These are phyloP conservation scores for Danaus chrysippus DNA, from an alignment of 2,888 invertebrate genomes.

Conservation along the genomic window DNA sequence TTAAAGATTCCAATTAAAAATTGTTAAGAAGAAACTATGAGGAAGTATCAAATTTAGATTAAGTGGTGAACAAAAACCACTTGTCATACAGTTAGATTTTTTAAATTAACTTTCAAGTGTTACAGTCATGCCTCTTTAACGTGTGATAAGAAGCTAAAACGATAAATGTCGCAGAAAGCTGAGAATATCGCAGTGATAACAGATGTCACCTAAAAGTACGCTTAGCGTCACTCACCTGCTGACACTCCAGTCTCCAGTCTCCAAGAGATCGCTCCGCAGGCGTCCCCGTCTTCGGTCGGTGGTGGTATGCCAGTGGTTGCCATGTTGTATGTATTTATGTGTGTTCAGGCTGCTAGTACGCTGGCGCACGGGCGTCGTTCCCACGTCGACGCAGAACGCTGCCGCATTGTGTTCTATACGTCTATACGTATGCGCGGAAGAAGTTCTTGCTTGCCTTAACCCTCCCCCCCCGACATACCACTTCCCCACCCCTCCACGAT, in stretches of 20 bases:
- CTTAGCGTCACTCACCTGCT: conserved; percentile 63
- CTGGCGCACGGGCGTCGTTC: conserved; percentile 56
- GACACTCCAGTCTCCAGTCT: no score
- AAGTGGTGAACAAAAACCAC: no score
- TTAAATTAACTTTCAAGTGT: neutral
- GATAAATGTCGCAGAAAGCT: conserved; percentile 42
- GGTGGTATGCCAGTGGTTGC: conserved; percentile 44
- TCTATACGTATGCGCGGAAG: conserved; percentile 51
- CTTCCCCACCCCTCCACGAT: conserved; percentile 13
- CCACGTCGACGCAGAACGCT: conserved; percentile 64
- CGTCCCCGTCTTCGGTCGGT: conserved; percentile 37
- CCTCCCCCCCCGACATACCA: conserved; percentile 20
- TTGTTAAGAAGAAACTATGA: no score
- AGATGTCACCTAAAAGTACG: conserved; percentile 32
- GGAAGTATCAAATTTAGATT: no score
- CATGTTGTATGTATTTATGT: conserved; percentile 58
- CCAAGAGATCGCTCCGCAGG: conserved; percentile 29
- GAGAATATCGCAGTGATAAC: conserved; percentile 39
- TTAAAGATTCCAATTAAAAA: no score
- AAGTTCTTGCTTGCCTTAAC: conserved; percentile 38
- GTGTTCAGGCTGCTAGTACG: conserved; percentile 49
- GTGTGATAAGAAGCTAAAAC: conserved; percentile 46
- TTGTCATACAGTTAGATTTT: no score
- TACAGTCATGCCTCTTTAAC: conserved; percentile 27
- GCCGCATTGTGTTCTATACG: conserved; percentile 68